Evolutionary conservation across 2,888 invertebrate genomes (phyloP).

Genomic region (Lymantria monacha): DNA sequence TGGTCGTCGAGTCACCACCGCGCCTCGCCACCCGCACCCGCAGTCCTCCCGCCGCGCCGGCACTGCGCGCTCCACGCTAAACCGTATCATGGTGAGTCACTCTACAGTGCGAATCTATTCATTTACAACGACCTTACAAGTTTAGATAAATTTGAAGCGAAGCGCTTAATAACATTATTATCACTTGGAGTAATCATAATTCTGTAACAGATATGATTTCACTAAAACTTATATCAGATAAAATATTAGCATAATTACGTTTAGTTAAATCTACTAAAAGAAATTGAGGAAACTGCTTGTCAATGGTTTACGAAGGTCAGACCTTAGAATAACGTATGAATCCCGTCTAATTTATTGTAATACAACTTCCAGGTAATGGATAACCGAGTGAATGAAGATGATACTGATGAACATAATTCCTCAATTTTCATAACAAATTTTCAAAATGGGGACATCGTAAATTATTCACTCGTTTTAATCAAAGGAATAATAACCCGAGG

Average conservation of each 20-base stretch:
- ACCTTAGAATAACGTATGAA: slow-evolving; percentile 21
- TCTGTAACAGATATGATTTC: slow-evolving; percentile 4
- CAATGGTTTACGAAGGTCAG: slow-evolving; percentile 45
- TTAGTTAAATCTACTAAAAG: slow-evolving; percentile 40
- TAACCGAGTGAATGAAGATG: slow-evolving; percentile 68
- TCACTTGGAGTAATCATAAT: slow-evolving; percentile 17
- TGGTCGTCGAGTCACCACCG: slow-evolving; percentile 51
- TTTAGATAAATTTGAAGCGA: slow-evolving; percentile 45
- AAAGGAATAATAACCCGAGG: slow-evolving; percentile 82
- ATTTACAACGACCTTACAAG: slow-evolving; percentile 61
- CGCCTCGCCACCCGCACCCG: slow-evolving; percentile 69
- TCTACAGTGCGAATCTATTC: slow-evolving; percentile 72
- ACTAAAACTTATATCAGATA: slow-evolving; percentile 4
- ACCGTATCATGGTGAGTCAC: slow-evolving; percentile 81
- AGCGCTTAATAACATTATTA: slow-evolving; percentile 32
- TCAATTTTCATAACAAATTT: slow-evolving; percentile 82
- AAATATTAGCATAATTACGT: slow-evolving; percentile 50
- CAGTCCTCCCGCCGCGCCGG: slow-evolving; percentile 77
- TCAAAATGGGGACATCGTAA: slow-evolving; percentile 82
- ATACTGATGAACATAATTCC: slow-evolving; percentile 64
- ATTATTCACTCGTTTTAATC: slow-evolving; percentile 83
- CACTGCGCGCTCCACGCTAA: slow-evolving; percentile 69
- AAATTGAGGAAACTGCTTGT: slow-evolving; percentile 44
- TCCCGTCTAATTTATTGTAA: slow-evolving; percentile 34
- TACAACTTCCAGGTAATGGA: slow-evolving; percentile 77